Conservation (phyloP, 2,888 invertebrate species). For the Chironomus tentans region DNA sequence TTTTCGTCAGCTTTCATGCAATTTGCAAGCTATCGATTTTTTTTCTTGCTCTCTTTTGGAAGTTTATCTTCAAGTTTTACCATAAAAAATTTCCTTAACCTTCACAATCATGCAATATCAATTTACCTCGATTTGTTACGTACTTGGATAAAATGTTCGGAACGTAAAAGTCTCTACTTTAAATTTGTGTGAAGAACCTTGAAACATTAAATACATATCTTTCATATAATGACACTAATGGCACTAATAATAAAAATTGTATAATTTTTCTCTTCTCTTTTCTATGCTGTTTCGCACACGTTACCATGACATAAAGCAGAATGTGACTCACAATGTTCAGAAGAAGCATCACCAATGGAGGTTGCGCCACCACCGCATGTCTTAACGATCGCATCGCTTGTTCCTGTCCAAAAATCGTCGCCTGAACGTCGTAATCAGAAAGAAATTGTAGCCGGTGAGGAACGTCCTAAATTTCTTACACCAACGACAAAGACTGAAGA, state of each 20-base stretch:
- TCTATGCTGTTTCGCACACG: conserved; percentile 5
- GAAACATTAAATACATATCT: not conserved
- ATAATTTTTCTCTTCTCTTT: not conserved
- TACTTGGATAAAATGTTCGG: too few species aligned
- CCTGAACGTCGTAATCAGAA: conserved; percentile 47
- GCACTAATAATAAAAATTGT: not conserved
- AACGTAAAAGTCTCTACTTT: too few species aligned
- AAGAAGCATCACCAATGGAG: conserved; percentile 37
- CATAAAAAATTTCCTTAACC: too few species aligned
- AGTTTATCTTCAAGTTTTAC: too few species aligned
- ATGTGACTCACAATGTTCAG: conserved; percentile 38
- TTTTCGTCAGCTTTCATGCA: too few species aligned
- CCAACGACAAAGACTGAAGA: conserved; percentile 31
- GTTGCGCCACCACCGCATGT: conserved; percentile 32
- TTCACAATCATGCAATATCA: too few species aligned
- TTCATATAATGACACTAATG: not conserved
- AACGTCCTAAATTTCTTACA: conserved; percentile 47
- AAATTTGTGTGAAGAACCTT: too few species aligned
- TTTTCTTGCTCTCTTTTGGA: too few species aligned
- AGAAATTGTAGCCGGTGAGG: conserved; percentile 56
- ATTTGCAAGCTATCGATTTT: too few species aligned
- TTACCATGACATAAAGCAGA: conserved; percentile 32
- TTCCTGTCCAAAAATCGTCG: conserved; percentile 40
- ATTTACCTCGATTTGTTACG: too few species aligned
- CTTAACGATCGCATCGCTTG: conserved; percentile 33